phyloP scores from a whole-genome alignment of 2,113 vertebrate genomes.

The Solea solea region DNA sequence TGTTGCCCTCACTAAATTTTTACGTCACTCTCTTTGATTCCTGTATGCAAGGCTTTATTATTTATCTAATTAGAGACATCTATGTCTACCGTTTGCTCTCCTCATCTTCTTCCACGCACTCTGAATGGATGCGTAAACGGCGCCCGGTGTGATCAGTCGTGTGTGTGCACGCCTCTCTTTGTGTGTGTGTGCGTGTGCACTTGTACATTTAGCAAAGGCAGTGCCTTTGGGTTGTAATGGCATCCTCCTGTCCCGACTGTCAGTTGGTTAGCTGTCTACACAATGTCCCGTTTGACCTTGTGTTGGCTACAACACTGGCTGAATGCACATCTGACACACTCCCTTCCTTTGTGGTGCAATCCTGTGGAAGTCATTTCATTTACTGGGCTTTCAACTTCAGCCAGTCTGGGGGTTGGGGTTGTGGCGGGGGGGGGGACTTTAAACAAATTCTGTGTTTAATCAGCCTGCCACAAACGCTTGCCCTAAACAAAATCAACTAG shows the following conservation, averaged over 20 bases:
- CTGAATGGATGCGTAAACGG: slow-evolving; percentile 6
- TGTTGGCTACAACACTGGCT: slow-evolving; percentile 60
- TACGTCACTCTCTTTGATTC: no score
- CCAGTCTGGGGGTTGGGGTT: slow-evolving; percentile 43
- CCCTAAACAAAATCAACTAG: slow-evolving; percentile 69
- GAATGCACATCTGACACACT: slow-evolving; percentile 80
- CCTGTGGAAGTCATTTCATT: slow-evolving; percentile 82
- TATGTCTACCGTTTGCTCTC: background rate
- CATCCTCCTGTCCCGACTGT: slow-evolving; percentile 64
- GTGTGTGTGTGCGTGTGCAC: slow-evolving; percentile 21
- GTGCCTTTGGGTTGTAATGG: slow-evolving; percentile 71
- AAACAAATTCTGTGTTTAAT: slow-evolving; percentile 70
- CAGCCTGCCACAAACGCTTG: slow-evolving; percentile 66
- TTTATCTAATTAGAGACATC: background rate
- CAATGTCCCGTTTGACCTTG: slow-evolving; percentile 77
- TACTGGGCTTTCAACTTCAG: slow-evolving; percentile 78
- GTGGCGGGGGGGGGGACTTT: slow-evolving; percentile 2
- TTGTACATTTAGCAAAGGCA: slow-evolving; percentile 30
- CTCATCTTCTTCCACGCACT: slow-evolving; percentile 1
- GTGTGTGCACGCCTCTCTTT: background rate
- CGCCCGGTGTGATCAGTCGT: slow-evolving; percentile 18
- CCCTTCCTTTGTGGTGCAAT: slow-evolving; percentile 78
- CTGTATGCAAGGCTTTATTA: no score
- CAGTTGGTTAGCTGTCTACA: slow-evolving; percentile 72
- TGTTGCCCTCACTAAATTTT: no score